Evolutionary conservation across 1,140 invertebrate genomes (phyloP), one percentile per base, ranked within the genome.

Genomic region (Drosophila obscura): DNA sequence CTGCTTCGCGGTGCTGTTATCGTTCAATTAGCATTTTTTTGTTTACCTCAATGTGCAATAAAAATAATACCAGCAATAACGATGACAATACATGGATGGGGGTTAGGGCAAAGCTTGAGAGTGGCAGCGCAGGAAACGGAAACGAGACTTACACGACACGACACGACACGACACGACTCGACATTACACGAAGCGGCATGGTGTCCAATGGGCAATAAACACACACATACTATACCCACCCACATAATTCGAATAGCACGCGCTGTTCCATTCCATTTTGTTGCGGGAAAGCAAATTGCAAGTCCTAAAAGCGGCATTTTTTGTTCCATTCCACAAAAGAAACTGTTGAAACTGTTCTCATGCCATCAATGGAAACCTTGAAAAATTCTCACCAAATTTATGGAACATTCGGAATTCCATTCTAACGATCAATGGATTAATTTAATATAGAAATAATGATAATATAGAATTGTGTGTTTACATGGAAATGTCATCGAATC

Each of bases 251-350:
- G 11, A 9, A 15, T 26, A 49, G 28, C 59, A 59, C 43, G 41
- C 58, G 67, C 43, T 51, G 80, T 83, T 82, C 43, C 75, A 71
- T 78, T 63, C 63, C 60, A 31, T 19, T 55, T 56, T 19, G 66
- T 77, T 49, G 49, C 64, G 4, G 6, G 4, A 28, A 48, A 13
- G 16, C 11, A 44, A 44, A 44, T 68, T 19, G 6, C 8, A 8
- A 31, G 2, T 8, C 8, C 7, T 31, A 31, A 3, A 8, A 31
- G 7, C 8, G 28, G 7, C 8, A 31, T 3, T 28, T 6, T 7
- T 1, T 28, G 28, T 28, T 28, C 7, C 28, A 28, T 28, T 28
- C 6, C 6, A 24, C 22, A 24, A 24, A 28, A 28, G 2, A 31
- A 9, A 7, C 28, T 28, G 28, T 28, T 28, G 0, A 2, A 28